Evolutionary conservation across 1,140 invertebrate species (phyloP).

Genomic region (Hyposmocoma kahamanoa): DNA sequence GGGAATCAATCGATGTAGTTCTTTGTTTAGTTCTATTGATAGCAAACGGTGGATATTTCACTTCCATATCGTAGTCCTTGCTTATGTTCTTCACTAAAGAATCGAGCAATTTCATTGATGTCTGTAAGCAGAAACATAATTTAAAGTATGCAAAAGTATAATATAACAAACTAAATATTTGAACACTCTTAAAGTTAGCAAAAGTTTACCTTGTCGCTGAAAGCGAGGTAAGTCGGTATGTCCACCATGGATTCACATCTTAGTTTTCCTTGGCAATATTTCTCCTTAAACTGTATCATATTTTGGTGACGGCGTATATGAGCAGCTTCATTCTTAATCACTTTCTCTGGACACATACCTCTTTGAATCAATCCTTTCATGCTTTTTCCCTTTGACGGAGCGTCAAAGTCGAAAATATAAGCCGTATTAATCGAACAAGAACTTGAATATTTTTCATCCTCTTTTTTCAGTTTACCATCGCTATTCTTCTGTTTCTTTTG

Average conservation of each 20-base stretch:
- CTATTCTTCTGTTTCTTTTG: constrained; percentile 66
- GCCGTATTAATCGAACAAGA: constrained; percentile 62
- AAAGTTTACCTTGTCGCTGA: constrained; percentile 78
- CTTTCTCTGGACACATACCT: constrained; percentile 78
- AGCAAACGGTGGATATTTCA: constrained; percentile 79
- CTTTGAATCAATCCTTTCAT: constrained; percentile 75
- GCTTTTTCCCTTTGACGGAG: constrained; percentile 37
- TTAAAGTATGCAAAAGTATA: not conserved
- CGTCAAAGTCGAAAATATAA: constrained; percentile 46
- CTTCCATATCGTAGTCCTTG: constrained; percentile 77
- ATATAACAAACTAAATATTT: not conserved
- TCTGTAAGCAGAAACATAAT: constrained; percentile 70
- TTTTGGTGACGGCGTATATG: constrained; percentile 59
- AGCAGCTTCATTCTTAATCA: constrained; percentile 78
- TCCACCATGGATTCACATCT: constrained; percentile 78
- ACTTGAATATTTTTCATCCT: constrained; percentile 53
- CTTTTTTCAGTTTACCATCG: constrained; percentile 35
- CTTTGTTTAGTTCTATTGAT: constrained; percentile 43
- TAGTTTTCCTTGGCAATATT: constrained; percentile 32
- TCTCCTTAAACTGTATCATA: constrained; percentile 39
- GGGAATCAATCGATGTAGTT: constrained; percentile 11
- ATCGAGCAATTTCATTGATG: constrained; percentile 78
- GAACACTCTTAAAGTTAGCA: not conserved
- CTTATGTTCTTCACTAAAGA: constrained; percentile 75
- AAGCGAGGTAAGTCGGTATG: constrained; percentile 82